Percentiles rank a stretch among this genome's conserved stretches.
Conservation (phyloP, 2,113 vertebrate species). For the Scomber scombrus region DNA sequence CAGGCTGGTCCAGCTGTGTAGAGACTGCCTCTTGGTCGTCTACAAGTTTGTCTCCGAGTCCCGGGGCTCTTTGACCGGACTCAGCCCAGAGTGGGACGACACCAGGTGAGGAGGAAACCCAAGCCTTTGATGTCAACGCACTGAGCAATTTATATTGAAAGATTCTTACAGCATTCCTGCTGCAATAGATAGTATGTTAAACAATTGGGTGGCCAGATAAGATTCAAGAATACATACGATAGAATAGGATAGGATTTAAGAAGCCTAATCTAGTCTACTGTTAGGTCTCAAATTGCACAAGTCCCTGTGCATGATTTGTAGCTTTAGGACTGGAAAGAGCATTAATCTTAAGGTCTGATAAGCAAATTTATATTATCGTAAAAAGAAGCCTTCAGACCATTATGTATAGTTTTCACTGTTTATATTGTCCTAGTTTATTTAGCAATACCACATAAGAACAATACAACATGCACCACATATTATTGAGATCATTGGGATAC, state of each 20-base stretch:
- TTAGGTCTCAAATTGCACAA: conserved; percentile 6
- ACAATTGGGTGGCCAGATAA: background rate
- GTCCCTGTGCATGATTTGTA: conserved; percentile 3
- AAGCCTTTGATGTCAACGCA: background rate
- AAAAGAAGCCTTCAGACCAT: background rate
- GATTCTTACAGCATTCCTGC: conserved; percentile 1
- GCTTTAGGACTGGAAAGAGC: conserved; percentile 15
- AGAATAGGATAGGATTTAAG: conserved; percentile 5
- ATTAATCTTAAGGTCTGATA: conserved; percentile 14
- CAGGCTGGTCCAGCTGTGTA: conserved; percentile 94
- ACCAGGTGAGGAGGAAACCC: conserved; percentile 87
- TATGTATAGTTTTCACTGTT: background rate
- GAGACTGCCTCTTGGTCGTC: conserved; percentile 95
- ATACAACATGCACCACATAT: background rate
- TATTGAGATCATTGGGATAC: background rate
- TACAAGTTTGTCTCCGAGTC: conserved; percentile 95
- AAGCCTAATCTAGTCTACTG: background rate
- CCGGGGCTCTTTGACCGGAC: conserved; percentile 88
- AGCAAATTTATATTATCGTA: background rate
- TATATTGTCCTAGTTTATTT: background rate
- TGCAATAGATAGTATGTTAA: conserved; percentile 14
- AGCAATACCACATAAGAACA: background rate
- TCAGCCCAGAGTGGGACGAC: conserved; percentile 92
- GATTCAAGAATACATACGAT: conserved; percentile 7
- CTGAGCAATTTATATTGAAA: conserved; percentile 11